A percentile compares a stretch with the other conserved stretches of the same genome.
phyloP scores from a whole-genome alignment of 2,113 vertebrate genomes.

The Mesembrinibis cayennensis region DNA sequence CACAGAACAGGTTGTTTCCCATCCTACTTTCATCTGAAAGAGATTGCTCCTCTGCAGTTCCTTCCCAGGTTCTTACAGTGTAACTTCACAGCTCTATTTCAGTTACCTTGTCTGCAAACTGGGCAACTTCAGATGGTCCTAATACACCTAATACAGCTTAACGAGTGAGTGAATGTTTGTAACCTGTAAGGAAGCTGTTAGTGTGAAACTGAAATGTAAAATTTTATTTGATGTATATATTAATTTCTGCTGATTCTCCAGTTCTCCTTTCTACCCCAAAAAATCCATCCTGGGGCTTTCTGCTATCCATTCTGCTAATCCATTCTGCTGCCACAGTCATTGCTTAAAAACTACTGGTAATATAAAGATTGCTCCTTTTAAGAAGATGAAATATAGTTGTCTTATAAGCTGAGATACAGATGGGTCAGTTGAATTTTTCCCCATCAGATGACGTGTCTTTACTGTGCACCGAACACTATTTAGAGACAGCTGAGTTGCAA shows the following conservation, averaged over 20 bases:
- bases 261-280: neutral
- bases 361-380: neutral
- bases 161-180: neutral
- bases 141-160: neutral
- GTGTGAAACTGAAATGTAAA: neutral
- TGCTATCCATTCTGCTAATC: neutral
- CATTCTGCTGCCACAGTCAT: neutral
- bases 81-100: neutral
- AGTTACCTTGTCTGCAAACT: neutral
- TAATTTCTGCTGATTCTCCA: neutral
- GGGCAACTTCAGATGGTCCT: neutral
- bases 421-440: neutral
- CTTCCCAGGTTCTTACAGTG: neutral
- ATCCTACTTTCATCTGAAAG: accelerated
- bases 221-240: neutral
- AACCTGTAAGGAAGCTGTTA: neutral
- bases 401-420: neutral
- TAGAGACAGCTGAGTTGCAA: neutral
- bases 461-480: neutral
- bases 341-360: neutral
- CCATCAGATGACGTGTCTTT: neutral
- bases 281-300: neutral
- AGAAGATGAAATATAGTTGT: neutral
- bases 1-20: neutral
- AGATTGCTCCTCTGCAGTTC: neutral